phyloP scores from a whole-genome alignment of 2,797 vertebrate genomes.

The Acridotheres tristis region DNA sequence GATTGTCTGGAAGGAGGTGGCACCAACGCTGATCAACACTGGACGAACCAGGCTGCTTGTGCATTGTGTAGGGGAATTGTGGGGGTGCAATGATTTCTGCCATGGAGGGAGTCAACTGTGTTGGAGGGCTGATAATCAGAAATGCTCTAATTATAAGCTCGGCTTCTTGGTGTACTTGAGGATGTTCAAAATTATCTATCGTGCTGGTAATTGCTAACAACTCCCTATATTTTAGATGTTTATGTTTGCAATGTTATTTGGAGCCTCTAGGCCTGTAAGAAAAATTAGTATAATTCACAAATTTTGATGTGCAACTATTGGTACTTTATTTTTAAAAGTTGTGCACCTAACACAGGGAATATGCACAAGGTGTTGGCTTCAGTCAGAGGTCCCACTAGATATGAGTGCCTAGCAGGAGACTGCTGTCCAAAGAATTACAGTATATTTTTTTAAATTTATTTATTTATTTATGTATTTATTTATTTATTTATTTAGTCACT shows the following conservation, averaged over 20 bases:
- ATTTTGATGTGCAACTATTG: neutral
- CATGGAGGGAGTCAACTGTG: neutral
- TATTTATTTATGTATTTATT: neutral
- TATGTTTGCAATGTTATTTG: slow-evolving; percentile 24
- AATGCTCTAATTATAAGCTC: slow-evolving; percentile 11
- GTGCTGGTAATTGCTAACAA: slow-evolving; percentile 23
- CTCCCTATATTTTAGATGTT: slow-evolving; percentile 15
- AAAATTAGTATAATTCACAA: neutral
- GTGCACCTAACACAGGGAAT: neutral
- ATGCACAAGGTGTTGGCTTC: neutral
- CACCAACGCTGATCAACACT: rapidly evolving
- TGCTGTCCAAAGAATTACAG: neutral
- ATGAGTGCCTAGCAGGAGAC: neutral
- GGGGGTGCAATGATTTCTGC: neutral
- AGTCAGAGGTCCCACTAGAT: neutral
- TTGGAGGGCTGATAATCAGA: slow-evolving; percentile 18
- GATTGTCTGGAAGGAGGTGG: neutral
- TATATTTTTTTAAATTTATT: neutral
- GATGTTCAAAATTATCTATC: slow-evolving; percentile 39
- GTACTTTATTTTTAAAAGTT: neutral
- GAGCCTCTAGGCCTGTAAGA: slow-evolving; percentile 33
- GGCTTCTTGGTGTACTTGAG: slow-evolving; percentile 33
- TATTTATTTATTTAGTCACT: neutral
- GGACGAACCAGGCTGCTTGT: neutral
- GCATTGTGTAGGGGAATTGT: neutral